Percentiles rank a stretch among this genome's conserved stretches.
phyloP scores from a whole-genome alignment of 1,140 invertebrate genomes.

The Glomeris maerens region DNA sequence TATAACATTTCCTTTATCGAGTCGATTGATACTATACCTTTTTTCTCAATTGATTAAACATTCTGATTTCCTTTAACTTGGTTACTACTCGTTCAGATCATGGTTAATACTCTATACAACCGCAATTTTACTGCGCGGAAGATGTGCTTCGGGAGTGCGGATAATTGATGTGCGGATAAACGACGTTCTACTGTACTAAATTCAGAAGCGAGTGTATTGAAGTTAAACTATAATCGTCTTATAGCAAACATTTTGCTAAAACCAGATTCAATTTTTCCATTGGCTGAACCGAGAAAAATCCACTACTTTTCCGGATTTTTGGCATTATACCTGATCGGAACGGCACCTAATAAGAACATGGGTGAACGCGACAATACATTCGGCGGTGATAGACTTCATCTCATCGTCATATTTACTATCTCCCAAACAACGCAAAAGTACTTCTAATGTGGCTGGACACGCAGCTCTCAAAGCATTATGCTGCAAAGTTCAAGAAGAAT shows the following conservation, averaged over 20 bases:
- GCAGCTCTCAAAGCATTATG: conserved; percentile 44
- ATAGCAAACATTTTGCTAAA: not conserved
- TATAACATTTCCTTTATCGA: no score
- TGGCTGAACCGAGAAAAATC: no score
- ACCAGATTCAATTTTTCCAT: not conserved
- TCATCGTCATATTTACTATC: conserved; percentile 27
- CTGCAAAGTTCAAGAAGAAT: conserved; percentile 25
- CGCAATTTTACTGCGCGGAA: not conserved
- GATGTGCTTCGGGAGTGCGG: not conserved
- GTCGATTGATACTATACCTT: no score
- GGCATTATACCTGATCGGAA: conserved; percentile 38
- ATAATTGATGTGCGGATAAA: no score
- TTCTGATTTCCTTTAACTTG: no score
- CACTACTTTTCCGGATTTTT: not conserved
- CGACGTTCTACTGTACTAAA: no score
- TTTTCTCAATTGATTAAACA: no score
- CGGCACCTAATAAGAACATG: conserved; percentile 39
- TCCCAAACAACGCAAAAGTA: conserved; percentile 37
- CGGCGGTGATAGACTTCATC: conserved; percentile 34
- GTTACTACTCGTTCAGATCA: no score
- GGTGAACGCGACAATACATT: conserved; percentile 42
- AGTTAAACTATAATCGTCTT: not conserved
- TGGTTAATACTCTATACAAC: no score
- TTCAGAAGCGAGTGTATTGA: no score
- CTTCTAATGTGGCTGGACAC: conserved; percentile 44